Evolutionary conservation across 1,140 invertebrate species (phyloP).

Genomic region (Rhagoletis pomonella): DNA sequence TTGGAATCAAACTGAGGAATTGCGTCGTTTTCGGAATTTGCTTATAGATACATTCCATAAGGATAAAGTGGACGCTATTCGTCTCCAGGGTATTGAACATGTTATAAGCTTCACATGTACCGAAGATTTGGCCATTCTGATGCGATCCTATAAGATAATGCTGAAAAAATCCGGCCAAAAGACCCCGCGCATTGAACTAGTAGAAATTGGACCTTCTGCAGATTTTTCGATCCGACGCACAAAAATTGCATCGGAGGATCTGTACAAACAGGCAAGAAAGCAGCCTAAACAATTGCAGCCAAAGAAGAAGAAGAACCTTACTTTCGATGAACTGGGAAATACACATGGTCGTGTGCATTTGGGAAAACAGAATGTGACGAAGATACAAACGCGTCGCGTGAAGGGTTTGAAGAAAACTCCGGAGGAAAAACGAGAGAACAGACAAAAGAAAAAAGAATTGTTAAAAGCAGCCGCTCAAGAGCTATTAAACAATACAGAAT

Average conservation of each 20-base stretch:
- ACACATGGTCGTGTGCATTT: constrained; percentile 95
- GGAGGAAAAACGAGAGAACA: constrained; percentile 80
- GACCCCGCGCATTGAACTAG: constrained; percentile 91
- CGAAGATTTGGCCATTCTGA: constrained; percentile 84
- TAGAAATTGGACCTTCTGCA: constrained; percentile 88
- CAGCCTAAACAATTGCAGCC: constrained; percentile 88
- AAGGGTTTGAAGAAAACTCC: constrained; percentile 90
- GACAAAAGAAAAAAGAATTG: constrained; percentile 76
- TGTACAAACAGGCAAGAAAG: constrained; percentile 91
- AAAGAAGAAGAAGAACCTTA: constrained; percentile 94
- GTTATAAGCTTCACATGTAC: constrained; percentile 90
- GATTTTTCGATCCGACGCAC: constrained; percentile 90
- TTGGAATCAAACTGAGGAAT: constrained; percentile 89
- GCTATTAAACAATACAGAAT: constrained; percentile 59
- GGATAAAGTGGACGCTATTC: constrained; percentile 85
- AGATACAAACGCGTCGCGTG: constrained; percentile 94
- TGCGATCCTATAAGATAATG: constrained; percentile 92
- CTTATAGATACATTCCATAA: constrained; percentile 96
- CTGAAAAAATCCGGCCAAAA: constrained; percentile 94
- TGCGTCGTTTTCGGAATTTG: constrained; percentile 90
- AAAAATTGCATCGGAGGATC: constrained; percentile 91
- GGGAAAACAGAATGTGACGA: constrained; percentile 89
- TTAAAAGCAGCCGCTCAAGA: constrained; percentile 66
- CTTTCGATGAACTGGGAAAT: constrained; percentile 89
- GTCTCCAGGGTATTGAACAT: constrained; percentile 95